Evolutionary conservation across 2,888 invertebrate genomes (phyloP), one percentile per base, ranked within the genome.

Genomic region (Patella pellucida): DNA sequence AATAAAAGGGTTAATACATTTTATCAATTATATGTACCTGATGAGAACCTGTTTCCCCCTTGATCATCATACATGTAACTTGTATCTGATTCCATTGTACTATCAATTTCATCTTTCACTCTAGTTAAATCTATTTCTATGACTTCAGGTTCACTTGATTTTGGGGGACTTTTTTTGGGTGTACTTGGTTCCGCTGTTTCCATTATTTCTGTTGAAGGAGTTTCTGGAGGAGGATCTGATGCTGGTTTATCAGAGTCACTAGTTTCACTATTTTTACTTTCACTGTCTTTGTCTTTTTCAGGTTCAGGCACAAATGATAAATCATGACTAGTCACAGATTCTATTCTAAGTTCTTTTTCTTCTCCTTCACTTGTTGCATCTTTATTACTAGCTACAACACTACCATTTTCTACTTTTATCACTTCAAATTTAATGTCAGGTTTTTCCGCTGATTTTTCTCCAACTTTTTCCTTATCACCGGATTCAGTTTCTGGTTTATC

Each of bases 381-480:
- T 62, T 62, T 62, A 62, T 62, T 62, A 19, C 62, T 62, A 19
- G 62, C 62, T 62, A 62, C 62, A 62, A 62, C 62, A 62, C 62
- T 62, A 23, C 62, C 62, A 62, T 62, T 62, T 62, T 62, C 62
- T 62, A 62, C 62, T 62, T 62, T 62, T 23, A 62, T 62, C 19
- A 62, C 62, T 62, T 62, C 62, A 62, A 62, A 62, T 62, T 62
- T 62, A 62, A 62, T 62, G 23, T 62, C 62, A 62, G 62, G 62
- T 62, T 62, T 62, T 23, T 62, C 62, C 23, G 62, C 23, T 62
- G 62, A 23, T 23, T 62, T 23, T 41, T 41, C 41, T 41, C 41
- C 41, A 41, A 41, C 41, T 23, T 11, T 62, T 15, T 12, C 23
- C 19, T 23, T 23, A 62, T 23, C 14, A 62, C 19, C 14, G 23